These are phyloP conservation scores for Apostichopus leukothele DNA, from an alignment of 53 echinoderm and acorn worm species.

Conservation along the genomic window DNA sequence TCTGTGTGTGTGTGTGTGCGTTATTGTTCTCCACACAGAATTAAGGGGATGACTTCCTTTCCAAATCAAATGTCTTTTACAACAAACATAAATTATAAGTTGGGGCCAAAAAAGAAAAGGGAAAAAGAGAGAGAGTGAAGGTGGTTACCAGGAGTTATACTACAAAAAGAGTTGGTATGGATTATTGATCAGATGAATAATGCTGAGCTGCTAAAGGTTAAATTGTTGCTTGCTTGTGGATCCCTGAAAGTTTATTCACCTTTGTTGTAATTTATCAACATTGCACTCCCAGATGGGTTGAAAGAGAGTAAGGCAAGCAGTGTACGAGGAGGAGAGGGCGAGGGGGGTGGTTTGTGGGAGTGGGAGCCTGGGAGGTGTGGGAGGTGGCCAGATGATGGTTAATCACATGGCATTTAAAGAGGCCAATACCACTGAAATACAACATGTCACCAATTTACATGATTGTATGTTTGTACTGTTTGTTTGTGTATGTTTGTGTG, in stretches of 20 bases:
- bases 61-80: not conserved
- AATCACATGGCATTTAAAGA: no score
- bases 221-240: not conserved
- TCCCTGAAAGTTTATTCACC: not conserved
- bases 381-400: no score
- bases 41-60: not conserved
- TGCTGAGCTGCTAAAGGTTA: not conserved
- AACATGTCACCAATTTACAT: no score
- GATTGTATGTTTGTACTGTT: no score
- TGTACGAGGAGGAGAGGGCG: no score
- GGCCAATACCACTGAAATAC: no score
- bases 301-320: no score
- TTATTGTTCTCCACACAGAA: not conserved
- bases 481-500: no score
- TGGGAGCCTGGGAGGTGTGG: no score
- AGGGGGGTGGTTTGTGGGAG: no score
- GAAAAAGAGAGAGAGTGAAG: not conserved
- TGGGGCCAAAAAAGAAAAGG: not conserved
- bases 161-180: not conserved
- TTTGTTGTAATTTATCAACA: no score
- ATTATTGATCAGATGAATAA: not conserved
- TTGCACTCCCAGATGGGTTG: no score
- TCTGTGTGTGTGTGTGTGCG: not conserved
- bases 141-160: not conserved
- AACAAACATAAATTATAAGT: not conserved